phyloP scores from a whole-genome alignment of 1,140 invertebrate genomes.

The Drosophila fuyamai region DNA sequence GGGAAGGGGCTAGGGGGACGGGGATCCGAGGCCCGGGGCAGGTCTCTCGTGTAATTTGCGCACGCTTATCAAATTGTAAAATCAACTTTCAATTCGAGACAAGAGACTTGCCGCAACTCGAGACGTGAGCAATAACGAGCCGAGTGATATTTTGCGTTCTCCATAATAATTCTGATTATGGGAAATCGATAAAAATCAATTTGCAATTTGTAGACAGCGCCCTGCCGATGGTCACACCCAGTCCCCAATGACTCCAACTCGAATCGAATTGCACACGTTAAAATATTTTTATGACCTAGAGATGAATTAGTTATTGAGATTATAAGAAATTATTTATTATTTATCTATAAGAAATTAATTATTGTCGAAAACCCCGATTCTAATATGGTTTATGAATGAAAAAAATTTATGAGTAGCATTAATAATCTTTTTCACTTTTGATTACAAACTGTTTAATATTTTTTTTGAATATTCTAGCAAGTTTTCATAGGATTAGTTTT shows the following conservation, averaged over 20 bases:
- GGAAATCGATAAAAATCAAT: conserved; percentile 80
- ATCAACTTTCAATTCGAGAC: conserved; percentile 75
- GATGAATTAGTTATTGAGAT: not conserved
- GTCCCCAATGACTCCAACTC: conserved; percentile 16
- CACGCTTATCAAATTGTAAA: conserved; percentile 80
- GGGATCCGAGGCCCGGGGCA: conserved; percentile 36
- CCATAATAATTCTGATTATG: conserved; percentile 78
- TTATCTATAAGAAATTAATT: too few relatives aligned
- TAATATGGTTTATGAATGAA: too few relatives aligned
- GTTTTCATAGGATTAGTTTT: too few relatives aligned
- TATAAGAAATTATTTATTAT: too few relatives aligned
- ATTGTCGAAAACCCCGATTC: too few relatives aligned
- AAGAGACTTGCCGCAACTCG: conserved; percentile 45
- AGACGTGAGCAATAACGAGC: conserved; percentile 74
- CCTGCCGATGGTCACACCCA: conserved; percentile 58
- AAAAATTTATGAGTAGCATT: too few relatives aligned
- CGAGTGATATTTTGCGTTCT: conserved; percentile 77
- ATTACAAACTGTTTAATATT: too few relatives aligned
- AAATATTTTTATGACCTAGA: conserved; percentile 6
- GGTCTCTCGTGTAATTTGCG: conserved; percentile 77
- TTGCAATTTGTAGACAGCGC: conserved; percentile 75
- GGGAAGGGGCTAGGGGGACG: conserved; percentile 5
- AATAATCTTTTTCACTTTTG: too few relatives aligned
- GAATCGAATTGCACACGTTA: conserved; percentile 15
- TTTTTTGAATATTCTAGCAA: too few relatives aligned